A percentile compares a stretch with the other conserved stretches of the same genome.
phyloP scores from a whole-genome alignment of 2,888 invertebrate genomes.

The Drosophila demipolita region DNA sequence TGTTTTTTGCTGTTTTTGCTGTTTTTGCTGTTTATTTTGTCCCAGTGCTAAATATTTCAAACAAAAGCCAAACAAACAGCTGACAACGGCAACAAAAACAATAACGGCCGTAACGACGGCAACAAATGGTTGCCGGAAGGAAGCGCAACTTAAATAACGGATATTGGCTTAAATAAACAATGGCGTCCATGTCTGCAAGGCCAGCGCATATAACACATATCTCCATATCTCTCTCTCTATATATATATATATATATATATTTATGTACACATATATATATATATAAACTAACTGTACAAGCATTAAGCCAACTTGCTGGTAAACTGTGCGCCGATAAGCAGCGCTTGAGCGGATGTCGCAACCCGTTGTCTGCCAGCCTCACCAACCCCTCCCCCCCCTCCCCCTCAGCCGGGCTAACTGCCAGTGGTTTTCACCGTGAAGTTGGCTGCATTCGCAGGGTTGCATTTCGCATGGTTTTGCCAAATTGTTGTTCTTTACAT shows the following conservation, averaged over 20 bases:
- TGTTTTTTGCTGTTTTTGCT: constrained; percentile 58
- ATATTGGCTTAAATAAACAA: constrained; percentile 81
- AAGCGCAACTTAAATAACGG: constrained; percentile 78
- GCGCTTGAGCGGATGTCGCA: constrained; percentile 62
- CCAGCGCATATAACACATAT: constrained; percentile 30
- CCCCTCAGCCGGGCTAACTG: neutral
- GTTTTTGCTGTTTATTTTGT: constrained; percentile 62
- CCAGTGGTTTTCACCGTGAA: constrained; percentile 54
- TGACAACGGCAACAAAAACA: constrained; percentile 58
- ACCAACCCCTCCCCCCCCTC: too few relatives aligned
- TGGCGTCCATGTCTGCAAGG: constrained; percentile 54
- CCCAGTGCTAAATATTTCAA: constrained; percentile 74
- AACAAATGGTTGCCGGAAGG: constrained; percentile 75
- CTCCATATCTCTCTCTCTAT: constrained; percentile 9
- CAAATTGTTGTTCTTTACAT: constrained; percentile 39
- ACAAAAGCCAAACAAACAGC: constrained; percentile 76
- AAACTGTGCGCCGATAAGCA: constrained; percentile 56
- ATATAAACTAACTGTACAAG: constrained; percentile 21
- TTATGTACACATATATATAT: neutral
- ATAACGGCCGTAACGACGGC: constrained; percentile 26
- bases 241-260: neutral
- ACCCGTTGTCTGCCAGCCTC: constrained; percentile 27
- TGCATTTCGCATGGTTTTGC: constrained; percentile 45
- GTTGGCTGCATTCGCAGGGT: constrained; percentile 46
- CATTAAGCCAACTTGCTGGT: constrained; percentile 48